Base-by-base conservation (phyloP, 2,113 vertebrate genomes). In the Gobiocypris rarus region DNA sequence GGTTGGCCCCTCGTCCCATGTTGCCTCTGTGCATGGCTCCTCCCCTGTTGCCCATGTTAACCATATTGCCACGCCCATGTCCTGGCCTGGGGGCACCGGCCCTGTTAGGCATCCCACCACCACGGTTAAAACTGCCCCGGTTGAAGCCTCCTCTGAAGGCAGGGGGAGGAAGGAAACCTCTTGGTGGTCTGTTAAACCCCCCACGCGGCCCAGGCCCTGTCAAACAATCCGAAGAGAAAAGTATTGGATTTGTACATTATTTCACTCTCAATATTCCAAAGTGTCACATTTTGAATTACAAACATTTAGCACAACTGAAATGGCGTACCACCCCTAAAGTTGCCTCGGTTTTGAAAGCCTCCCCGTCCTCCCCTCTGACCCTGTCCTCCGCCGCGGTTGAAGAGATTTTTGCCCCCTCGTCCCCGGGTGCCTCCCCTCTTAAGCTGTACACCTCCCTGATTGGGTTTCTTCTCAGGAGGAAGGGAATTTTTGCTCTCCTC, bases 401-500 rank as follows among this genome's bases (percentile, higher is more conserved):
- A 98, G 4, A 97, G 96, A 91, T 96, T 97, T 93, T 98, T 98
- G 88, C 96, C 96, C 56, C 96, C 96, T 54, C 94, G 87, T 45
- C 89, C 91, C 0, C 97, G 95, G 86, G 93, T 94, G 63, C 96
- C 95, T 4, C 95, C 95, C 34, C 97, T 96, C 90, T 99, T 99
- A 1, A 95, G 96, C 22, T 92, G 87, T 0, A 88, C 86, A 85
- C 92, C 92, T 0, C 97, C 97, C 91, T 96, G 96, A 87, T 99
- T 99, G 85, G 97, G 95, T 61, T 97, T 98, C 93, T 99, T 98
- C 91, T 99, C 97, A 0, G 97, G 97, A 0, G 97, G 98, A 89
- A 98, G 95, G 38, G 96, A 95, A 0, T 95, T 96, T 91, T 97
- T 97, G 94, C 97, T 98, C 89, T 99, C 97, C 86, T 99, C 97